A percentile compares a stretch with the other conserved stretches of the same genome.
Conservation (phyloP, 2,797 vertebrate genomes). For the Notolepis coatsorum region DNA sequence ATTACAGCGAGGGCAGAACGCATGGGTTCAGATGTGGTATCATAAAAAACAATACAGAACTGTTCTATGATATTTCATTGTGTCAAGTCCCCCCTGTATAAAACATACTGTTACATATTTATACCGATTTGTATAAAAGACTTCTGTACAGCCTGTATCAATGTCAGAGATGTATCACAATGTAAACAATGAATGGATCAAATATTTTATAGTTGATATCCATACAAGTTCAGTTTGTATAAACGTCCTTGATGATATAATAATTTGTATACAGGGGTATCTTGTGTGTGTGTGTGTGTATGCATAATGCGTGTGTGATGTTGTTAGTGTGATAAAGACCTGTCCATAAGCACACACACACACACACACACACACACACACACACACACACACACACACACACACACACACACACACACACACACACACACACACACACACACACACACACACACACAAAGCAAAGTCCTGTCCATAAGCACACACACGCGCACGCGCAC, state of each 20-base stretch:
- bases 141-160: background rate
- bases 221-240: too few relatives aligned
- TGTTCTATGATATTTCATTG: background rate
- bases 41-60: background rate
- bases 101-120: background rate
- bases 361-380: conserved; percentile 1
- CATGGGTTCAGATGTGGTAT: background rate
- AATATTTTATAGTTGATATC: too few relatives aligned
- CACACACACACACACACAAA: too few relatives aligned
- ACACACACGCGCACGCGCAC: background rate
- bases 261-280: background rate
- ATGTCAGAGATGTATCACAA: too few relatives aligned
- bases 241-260: background rate
- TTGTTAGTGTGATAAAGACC: too few relatives aligned
- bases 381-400: background rate
- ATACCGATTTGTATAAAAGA: background rate
- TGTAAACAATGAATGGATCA: too few relatives aligned
- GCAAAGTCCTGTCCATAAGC: background rate
- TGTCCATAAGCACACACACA: background rate
- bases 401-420: background rate
- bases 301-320: background rate
- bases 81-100: background rate
- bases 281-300: background rate
- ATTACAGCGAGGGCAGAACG: conserved; percentile 5
- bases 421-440: background rate